Evolutionary conservation across 1,140 invertebrate species (phyloP).

Genomic region (Trichomalopsis sarcophagae): DNA sequence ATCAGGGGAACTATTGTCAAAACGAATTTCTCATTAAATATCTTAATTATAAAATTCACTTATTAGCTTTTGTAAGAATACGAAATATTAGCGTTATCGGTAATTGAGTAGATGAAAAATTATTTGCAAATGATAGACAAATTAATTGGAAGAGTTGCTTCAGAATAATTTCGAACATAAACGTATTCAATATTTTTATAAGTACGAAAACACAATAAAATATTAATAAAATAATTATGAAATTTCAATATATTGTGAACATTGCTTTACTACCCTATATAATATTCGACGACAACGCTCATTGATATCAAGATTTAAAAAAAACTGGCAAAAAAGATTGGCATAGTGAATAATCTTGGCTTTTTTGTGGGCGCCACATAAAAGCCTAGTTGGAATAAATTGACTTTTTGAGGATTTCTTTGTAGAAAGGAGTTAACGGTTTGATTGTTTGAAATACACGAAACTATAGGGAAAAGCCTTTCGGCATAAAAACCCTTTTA

Average conservation of each 20-base stretch:
- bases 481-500: no score
- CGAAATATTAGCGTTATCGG: constrained; percentile 33
- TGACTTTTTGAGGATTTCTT: no score
- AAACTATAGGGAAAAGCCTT: no score
- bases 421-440: no score
- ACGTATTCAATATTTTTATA: constrained; percentile 55
- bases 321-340: no score
- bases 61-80: constrained; percentile 47
- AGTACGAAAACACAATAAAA: constrained; percentile 47
- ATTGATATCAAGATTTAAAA: background rate
- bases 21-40: constrained; percentile 26
- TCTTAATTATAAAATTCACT: constrained; percentile 35
- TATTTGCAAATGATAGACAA: no score
- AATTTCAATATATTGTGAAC: constrained; percentile 14
- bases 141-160: constrained; percentile 48
- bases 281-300: background rate
- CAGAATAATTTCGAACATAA: constrained; percentile 49
- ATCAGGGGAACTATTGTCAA: constrained; percentile 46
- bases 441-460: no score
- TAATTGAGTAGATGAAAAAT: constrained; percentile 32
- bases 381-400: no score
- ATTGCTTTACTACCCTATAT: constrained; percentile 17
- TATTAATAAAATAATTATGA: constrained; percentile 50
- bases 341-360: background rate
- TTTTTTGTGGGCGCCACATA: no score